Conservation (phyloP, 1,140 invertebrate species). For the Ceratina calcarata region DNA sequence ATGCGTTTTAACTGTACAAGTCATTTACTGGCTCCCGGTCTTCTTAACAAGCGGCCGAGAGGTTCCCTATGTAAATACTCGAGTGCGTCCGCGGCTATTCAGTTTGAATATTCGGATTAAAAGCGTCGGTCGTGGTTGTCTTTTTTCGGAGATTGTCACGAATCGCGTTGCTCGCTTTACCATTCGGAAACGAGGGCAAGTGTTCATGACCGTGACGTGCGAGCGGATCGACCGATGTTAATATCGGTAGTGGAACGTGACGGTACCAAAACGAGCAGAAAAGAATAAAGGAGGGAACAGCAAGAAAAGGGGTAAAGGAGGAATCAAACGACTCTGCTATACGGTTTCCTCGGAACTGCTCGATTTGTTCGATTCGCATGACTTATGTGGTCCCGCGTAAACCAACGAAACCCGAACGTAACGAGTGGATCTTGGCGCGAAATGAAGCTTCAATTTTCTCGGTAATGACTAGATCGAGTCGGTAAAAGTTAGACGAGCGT, state of each 20-base stretch:
- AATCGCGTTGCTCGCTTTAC: conserved; percentile 42
- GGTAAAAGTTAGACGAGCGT: too few relatives aligned
- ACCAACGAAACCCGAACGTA: too few relatives aligned
- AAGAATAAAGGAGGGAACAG: conserved; percentile 1
- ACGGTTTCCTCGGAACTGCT: neutral
- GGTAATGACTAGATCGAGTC: too few relatives aligned
- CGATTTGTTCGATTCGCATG: too few relatives aligned
- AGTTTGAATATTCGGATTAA: neutral
- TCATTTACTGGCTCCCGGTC: neutral
- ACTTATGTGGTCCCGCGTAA: too few relatives aligned
- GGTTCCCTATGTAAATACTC: neutral
- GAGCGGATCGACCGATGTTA: conserved; percentile 57
- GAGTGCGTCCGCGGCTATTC: neutral
- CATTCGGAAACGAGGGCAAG: conserved; percentile 57
- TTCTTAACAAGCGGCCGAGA: neutral
- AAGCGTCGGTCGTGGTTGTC: neutral
- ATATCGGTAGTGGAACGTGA: conserved; percentile 68
- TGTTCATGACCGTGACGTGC: conserved; percentile 63
- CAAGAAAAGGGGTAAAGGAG: conserved; percentile 2
- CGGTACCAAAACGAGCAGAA: conserved; percentile 52
- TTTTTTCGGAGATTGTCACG: conserved; percentile 28
- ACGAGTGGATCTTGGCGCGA: too few relatives aligned
- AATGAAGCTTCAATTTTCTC: too few relatives aligned
- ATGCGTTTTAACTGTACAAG: neutral
- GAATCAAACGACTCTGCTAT: neutral